Evolutionary conservation across 1,140 invertebrate genomes (phyloP).

Genomic region (Tetramorium parvispinum): DNA sequence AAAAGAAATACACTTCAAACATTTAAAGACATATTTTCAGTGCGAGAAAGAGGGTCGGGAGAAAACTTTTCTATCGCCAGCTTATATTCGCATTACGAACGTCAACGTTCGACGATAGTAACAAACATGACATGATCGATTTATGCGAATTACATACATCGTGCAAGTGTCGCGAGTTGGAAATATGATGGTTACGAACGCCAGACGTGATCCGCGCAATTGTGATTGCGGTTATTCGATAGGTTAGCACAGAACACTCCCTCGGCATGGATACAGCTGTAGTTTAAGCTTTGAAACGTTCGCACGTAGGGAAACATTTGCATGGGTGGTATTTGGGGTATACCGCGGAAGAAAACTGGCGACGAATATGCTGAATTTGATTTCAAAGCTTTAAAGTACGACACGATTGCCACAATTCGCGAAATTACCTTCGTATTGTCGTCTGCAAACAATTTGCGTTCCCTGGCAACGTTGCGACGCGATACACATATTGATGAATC

Average conservation of each 20-base stretch:
- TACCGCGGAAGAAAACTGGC: constrained; percentile 30
- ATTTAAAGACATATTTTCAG: not conserved
- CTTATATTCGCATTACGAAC: not conserved
- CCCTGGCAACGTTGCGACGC: not conserved
- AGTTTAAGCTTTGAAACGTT: constrained; percentile 36
- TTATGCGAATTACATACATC: constrained; percentile 43
- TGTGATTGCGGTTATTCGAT: constrained; percentile 48
- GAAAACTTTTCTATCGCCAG: not conserved
- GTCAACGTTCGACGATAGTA: not conserved
- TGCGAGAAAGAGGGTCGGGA: not conserved
- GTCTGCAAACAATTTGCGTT: constrained; percentile 10
- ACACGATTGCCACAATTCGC: not conserved
- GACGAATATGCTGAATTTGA: constrained; percentile 21
- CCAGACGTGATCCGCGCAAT: constrained; percentile 35
- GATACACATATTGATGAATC: constrained; percentile 15
- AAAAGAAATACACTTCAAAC: constrained; percentile 11
- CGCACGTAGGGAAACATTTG: not conserved
- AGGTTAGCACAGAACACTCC: constrained; percentile 17
- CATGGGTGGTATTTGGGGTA: not conserved
- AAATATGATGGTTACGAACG: constrained; percentile 31
- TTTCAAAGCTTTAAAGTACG: constrained; percentile 34
- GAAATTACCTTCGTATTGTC: constrained; percentile 27
- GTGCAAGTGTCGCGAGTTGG: constrained; percentile 10
- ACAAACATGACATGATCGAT: constrained; percentile 28
- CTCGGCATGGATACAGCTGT: constrained; percentile 1